Percentiles rank a stretch among this genome's conserved stretches.
Evolutionary conservation across 2,888 invertebrate species (phyloP).

Genomic region (Esperia sulphurella): DNA sequence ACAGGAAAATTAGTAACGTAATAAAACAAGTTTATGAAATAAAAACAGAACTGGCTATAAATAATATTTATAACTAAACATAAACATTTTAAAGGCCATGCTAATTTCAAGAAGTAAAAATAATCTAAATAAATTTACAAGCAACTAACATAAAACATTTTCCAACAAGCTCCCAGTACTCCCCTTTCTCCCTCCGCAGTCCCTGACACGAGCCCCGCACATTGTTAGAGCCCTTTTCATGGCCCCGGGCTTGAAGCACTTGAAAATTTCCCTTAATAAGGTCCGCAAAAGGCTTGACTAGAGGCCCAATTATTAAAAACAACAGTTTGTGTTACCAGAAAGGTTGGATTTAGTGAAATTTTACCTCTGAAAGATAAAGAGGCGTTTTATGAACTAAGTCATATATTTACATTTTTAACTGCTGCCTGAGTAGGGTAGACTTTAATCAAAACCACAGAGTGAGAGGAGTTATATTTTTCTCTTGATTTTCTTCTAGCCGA

Average conservation of each 20-base stretch:
- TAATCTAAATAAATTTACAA: conserved; percentile 26
- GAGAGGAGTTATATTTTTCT: too few relatives aligned
- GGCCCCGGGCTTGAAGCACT: conserved; percentile 30
- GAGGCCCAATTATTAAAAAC: conserved; percentile 50
- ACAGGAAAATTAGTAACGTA: too few relatives aligned
- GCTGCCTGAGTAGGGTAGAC: too few relatives aligned
- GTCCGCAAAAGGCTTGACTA: conserved; percentile 33
- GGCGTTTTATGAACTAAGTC: too few relatives aligned
- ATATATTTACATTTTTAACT: too few relatives aligned
- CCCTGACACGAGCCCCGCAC: not conserved
- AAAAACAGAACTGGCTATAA: too few relatives aligned
- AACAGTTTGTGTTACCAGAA: conserved; percentile 21
- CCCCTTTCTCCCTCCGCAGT: not conserved
- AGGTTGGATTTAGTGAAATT: conserved; percentile 1
- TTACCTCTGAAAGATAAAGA: not conserved
- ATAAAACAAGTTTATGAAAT: too few relatives aligned
- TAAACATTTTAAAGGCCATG: too few relatives aligned
- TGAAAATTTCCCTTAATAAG: conserved; percentile 48
- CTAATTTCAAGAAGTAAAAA: too few relatives aligned
- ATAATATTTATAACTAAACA: too few relatives aligned
- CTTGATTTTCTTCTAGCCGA: too few relatives aligned
- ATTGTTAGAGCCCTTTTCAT: conserved; percentile 17
- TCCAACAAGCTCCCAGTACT: not conserved
- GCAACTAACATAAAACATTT: conserved; percentile 19
- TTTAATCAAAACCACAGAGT: too few relatives aligned